Evolutionary conservation across 2,113 vertebrate species (phyloP), one percentile per base, ranked within the genome.

Genomic region (Tychaedon coryphoeus): DNA sequence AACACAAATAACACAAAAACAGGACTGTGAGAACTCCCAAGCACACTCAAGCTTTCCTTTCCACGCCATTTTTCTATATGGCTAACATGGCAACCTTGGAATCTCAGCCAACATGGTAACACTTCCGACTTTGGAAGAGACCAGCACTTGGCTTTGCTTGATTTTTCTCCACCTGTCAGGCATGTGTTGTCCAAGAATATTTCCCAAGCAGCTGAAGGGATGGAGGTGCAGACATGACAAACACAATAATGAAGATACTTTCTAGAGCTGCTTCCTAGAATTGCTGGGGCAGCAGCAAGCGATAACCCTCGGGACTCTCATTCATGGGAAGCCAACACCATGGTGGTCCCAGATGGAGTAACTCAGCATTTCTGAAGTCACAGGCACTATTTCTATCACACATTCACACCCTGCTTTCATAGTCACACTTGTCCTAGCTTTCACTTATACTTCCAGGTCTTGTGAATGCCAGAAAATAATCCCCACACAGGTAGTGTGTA

Each of bases 1-100:
- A 96, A 96, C 94, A 97, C 92, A 95, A 95, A 95, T 95, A 97
- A 96, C 96, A 96, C 90, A 74, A 69, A 90, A 95, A 53, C 96
- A 96, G 92, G 95, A 93, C 86, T 95, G 95, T 83, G 95, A 96
- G 96, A 96, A 93, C 94, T 96, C 94, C 90, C 38, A 10, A 78
- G 60, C 67, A 92, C 82, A 83, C 69, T 74, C 82, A 86, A 93
- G 93, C 85, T 88, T 96, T 92, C 72, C 82, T 75, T 88, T 92
- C 94, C 88, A 96, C 82, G 47, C 95, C 96, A 96, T 96, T 90
- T 95, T 96, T 84, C 94, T 97, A 96, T 94, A 94, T 78, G 92
- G 94, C 90, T 72, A 84, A 79, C 61, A 86, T 93, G 93, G 94
- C 88, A 96, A 93, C 56, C 48, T 90, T 57, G 54, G 28, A 83